Percentiles rank a stretch among this genome's conserved stretches.
Evolutionary conservation across 2,113 vertebrate species (phyloP).

Genomic region (Todiramphus chloris): DNA sequence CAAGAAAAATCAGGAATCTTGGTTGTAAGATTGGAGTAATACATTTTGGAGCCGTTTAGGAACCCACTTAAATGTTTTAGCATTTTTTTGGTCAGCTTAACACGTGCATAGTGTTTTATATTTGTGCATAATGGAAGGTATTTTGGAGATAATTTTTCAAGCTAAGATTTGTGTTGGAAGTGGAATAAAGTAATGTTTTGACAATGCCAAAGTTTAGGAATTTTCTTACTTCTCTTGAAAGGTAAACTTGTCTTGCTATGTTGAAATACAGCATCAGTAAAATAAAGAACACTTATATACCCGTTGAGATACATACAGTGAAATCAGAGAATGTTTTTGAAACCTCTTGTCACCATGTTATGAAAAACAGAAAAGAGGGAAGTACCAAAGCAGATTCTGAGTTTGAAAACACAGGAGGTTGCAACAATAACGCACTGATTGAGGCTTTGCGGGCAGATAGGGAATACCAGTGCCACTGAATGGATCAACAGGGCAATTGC

Average conservation of each 20-base stretch:
- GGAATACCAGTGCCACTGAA: neutral
- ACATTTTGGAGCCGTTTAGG: neutral
- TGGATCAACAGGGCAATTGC: rapidly evolving
- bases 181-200: neutral
- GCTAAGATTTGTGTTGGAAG: neutral
- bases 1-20: neutral
- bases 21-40: neutral
- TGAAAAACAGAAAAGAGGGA: neutral
- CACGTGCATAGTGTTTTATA: neutral
- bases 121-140: neutral
- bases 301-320: neutral
- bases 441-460: neutral
- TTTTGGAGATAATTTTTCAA: neutral
- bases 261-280: neutral
- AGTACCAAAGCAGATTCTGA: neutral
- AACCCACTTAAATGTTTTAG: neutral
- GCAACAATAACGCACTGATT: neutral
- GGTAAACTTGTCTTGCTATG: neutral
- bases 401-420: neutral
- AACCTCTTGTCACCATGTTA: neutral
- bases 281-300: neutral
- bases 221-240: neutral
- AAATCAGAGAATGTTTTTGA: neutral
- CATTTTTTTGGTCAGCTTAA: neutral
- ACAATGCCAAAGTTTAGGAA: neutral